Evolutionary conservation across 2,113 vertebrate species (phyloP).

Genomic region (Parus major): DNA sequence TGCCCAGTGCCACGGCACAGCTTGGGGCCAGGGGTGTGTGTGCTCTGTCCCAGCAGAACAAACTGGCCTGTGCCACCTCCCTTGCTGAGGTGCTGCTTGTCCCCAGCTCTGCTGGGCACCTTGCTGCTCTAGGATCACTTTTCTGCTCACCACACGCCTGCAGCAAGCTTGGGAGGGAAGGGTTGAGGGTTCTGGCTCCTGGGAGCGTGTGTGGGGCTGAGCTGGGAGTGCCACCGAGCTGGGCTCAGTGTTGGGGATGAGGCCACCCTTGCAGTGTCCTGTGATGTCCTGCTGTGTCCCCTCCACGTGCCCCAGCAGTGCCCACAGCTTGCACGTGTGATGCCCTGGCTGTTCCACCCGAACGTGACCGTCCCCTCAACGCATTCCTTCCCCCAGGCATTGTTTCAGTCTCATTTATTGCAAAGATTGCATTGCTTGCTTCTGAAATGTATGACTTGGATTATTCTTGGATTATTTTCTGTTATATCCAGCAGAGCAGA

Average conservation of each 20-base stretch:
- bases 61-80: neutral
- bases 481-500: conserved; percentile 36
- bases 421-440: conserved; percentile 8
- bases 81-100: neutral
- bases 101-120: neutral
- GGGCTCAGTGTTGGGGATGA: neutral
- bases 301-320: neutral
- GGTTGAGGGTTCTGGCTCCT: neutral
- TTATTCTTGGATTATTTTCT: conserved; percentile 55
- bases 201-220: neutral
- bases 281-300: accelerated
- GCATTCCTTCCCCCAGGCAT: neutral
- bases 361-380: neutral
- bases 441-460: conserved; percentile 15
- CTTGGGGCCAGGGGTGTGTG: neutral
- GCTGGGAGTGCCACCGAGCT: neutral
- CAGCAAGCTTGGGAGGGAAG: neutral
- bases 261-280: neutral
- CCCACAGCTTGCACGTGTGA: neutral
- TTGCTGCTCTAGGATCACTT: neutral
- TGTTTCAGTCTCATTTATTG: conserved; percentile 11
- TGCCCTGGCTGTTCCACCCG: neutral
- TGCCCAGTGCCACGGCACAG: neutral
- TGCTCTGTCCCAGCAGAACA: neutral
- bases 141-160: neutral